Percentiles rank a stretch among this genome's conserved stretches.
phyloP scores from a whole-genome alignment of 2,113 vertebrate species.

The Geothlypis trichas region DNA sequence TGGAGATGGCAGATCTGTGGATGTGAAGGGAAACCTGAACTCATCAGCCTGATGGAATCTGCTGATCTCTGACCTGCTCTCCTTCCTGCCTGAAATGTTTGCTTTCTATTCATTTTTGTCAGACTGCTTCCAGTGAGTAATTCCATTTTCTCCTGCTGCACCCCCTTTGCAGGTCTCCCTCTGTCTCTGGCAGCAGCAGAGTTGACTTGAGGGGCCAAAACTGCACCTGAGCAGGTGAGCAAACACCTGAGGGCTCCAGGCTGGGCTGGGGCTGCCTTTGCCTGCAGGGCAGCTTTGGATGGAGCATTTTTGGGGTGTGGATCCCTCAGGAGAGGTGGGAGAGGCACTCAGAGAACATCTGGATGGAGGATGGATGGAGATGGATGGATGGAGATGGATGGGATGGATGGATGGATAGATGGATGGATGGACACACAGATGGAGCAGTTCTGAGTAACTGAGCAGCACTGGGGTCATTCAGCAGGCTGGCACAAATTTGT shows the following conservation, averaged over 20 bases:
- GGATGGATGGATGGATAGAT: too few species aligned
- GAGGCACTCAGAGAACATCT: constrained; percentile 17
- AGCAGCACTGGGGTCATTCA: constrained; percentile 54
- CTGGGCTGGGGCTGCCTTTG: background rate
- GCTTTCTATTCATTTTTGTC: background rate
- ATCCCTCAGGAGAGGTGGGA: constrained; percentile 10
- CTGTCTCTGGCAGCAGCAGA: background rate
- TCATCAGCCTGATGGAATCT: background rate
- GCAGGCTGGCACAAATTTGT: constrained; percentile 14
- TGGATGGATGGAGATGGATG: constrained; percentile 35
- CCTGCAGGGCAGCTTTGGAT: background rate
- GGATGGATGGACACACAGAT: constrained; percentile 54
- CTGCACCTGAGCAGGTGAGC: background rate
- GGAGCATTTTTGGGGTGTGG: constrained; percentile 16
- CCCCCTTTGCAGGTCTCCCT: background rate
- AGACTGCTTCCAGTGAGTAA: background rate
- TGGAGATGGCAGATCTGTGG: background rate
- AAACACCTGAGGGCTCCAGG: background rate
- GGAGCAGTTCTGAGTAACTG: constrained; percentile 64
- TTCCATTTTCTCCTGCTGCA: background rate
- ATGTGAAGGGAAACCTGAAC: background rate
- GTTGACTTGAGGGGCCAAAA: background rate
- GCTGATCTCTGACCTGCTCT: background rate
- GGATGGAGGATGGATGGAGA: constrained; percentile 41
- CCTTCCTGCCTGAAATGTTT: background rate